Evolutionary conservation across 53 echinoderm and acorn worm genomes (phyloP).

Genomic region (Hippasteria phrygiana): DNA sequence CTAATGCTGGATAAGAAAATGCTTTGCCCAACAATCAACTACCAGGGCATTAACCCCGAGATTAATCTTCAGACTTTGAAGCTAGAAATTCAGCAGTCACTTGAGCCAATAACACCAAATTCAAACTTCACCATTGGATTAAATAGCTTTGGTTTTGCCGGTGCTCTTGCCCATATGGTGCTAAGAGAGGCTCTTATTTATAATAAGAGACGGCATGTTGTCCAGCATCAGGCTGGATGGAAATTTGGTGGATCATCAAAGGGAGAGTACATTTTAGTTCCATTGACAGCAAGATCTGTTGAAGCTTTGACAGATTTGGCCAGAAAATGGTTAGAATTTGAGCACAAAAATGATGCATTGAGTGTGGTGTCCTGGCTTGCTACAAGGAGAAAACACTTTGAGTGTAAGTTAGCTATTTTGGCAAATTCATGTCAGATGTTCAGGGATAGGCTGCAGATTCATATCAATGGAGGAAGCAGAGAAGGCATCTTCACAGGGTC

Average conservation of each 20-base stretch:
- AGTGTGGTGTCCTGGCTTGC: conserved; percentile 86
- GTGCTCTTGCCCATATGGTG: conserved; percentile 90
- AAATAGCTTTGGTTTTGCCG: conserved; percentile 97
- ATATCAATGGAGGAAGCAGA: conserved; percentile 41
- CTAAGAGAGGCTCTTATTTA: conserved; percentile 81
- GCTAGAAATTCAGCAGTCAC: conserved; percentile 74
- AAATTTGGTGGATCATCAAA: conserved; percentile 73
- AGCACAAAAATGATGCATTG: conserved; percentile 79
- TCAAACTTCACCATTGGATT: conserved; percentile 81
- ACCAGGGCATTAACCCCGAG: conserved; percentile 74
- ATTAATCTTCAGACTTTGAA: conserved; percentile 80
- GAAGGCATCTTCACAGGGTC: conserved; percentile 67
- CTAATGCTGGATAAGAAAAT: conserved; percentile 90
- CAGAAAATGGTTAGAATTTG: conserved; percentile 74
- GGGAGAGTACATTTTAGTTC: conserved; percentile 80
- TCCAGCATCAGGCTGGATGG: conserved; percentile 60
- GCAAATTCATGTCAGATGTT: conserved; percentile 76
- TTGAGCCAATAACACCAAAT: conserved; percentile 73
- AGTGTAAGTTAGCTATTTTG: conserved; percentile 81
- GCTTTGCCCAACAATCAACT: conserved; percentile 93
- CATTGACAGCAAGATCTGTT: conserved; percentile 83
- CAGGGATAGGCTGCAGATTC: conserved; percentile 12
- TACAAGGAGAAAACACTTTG: conserved; percentile 82
- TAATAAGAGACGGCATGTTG: not conserved
- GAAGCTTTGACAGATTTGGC: conserved; percentile 83